Evolutionary conservation across 2,113 vertebrate species (phyloP), one percentile per base, ranked within the genome.

Genomic region (Lamprologus speciosus): DNA sequence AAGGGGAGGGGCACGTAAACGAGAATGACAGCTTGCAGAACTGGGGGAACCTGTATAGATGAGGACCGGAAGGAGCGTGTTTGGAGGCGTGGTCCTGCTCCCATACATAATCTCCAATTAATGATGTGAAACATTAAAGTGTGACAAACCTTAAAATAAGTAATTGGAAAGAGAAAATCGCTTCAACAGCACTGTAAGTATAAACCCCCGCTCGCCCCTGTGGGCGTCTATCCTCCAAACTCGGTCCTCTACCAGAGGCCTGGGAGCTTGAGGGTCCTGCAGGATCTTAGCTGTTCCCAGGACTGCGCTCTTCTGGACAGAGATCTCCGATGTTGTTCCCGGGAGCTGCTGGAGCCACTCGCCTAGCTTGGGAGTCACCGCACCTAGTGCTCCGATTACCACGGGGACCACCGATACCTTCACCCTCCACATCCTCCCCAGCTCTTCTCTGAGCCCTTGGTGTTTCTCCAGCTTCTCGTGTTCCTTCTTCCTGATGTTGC

Each of bases 151-250:
- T 55, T 13, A 13, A 21, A 21, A 23, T 3, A 55, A 23, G 53
- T 23, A 55, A 55, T 55, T 7, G 9, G 11, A 55, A 55, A 53
- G 19, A 3, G 2, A 13, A 55, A 55, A 26, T 13, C 11, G 4
- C 54, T 55, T 55, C 54, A 55, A 2, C 21, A 26, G 11, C 2
- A 8, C 4, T 26, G 11, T 13, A 13, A 55, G 54, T 23, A 55
- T 1, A 55, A 23, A 1, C 1, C 3, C 17, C 50, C 0, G 0
- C 50, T 0, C 4, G 4, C 17, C 17, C 50, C 50, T 51, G 17
- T 0, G 1, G 50, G 2, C 17, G 50, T n/a, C 0, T 0, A 2
- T 1, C 17, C 50, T 51, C 0, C 50, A 5, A 51, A 0, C 17
- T 51, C 4, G 4, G 50, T 51, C 50, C 17, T 51, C 47, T 19